Evolutionary conservation across 2,113 vertebrate species (phyloP), one percentile per base, ranked within the genome.

Genomic region (Anhinga anhinga): DNA sequence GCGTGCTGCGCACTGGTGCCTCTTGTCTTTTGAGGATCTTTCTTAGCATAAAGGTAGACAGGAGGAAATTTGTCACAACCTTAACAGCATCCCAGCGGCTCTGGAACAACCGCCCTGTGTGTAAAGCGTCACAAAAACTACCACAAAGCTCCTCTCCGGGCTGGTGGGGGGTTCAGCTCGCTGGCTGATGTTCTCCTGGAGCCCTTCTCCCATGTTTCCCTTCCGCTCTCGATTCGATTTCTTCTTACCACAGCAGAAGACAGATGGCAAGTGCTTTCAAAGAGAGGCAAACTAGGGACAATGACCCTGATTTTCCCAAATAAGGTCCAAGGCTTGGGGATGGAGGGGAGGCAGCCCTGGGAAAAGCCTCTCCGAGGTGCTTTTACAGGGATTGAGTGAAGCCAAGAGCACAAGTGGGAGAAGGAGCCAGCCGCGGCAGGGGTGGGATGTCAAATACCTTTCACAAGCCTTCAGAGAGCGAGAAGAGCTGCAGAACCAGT

Each of bases 351-450:
- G 23, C 9, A 69, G 53, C 32, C 11, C n/a, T 1, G 7, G 44
- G 82, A 40, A 50, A 42, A 62, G 32, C 50, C 59, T 9, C 25
- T 36, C 49, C 1, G 1, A 40, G 29, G 27, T 20, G 65, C 15
- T 47, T 45, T 15, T 5, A 13, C 4, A 10, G 61, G 44, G 58
- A 32, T 7, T 1, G 50, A 67, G 16, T 5, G 13, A 22, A 59
- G 22, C 1, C 0, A 27, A 45, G n/a, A 32, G 40, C 38, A 9
- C 36, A 11, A 40, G 52, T 0, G 17, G 32, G 70, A 74, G n/a
- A 25, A 59, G 47, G 47, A 67, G 22, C 22, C 50, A 18, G 25
- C 5, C 4, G 0, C 12, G 19, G 19, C 1, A 0, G 29, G 30
- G 9, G 7, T 40, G 34, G 47, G 34, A 56, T 5, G 17, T 15